Evolutionary conservation across 2,113 vertebrate genomes (phyloP).

Genomic region (Catharus bicknelli): DNA sequence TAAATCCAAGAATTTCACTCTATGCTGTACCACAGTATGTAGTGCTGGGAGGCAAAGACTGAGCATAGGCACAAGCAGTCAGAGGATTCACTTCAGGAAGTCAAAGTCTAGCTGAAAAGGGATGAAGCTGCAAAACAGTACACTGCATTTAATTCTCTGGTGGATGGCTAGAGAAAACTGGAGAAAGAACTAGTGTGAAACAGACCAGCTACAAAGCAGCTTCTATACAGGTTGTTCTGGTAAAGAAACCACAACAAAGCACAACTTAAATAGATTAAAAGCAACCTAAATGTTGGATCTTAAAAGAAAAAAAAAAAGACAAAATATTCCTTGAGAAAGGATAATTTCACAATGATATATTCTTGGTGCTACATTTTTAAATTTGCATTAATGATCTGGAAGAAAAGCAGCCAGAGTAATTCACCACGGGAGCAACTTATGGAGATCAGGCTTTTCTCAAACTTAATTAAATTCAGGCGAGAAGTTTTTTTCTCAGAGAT

Average conservation of each 20-base stretch:
- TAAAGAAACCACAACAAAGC: conserved; percentile 12
- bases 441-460: background rate
- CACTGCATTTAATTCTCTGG: background rate
- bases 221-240: background rate
- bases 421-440: background rate
- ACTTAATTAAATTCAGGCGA: background rate
- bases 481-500: background rate
- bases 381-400: conserved; percentile 6
- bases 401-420: background rate
- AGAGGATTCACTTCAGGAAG: background rate
- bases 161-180: background rate
- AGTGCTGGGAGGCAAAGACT: background rate
- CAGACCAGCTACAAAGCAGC: background rate
- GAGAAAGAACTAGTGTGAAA: background rate
- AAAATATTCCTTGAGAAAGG: background rate
- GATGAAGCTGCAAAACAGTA: background rate
- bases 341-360: background rate
- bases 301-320: background rate
- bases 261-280: background rate
- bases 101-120: background rate
- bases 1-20: background rate
- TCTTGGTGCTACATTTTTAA: background rate
- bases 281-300: background rate
- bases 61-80: background rate
- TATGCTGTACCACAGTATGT: background rate